Evolutionary conservation across 2,888 invertebrate genomes (phyloP), one percentile per base, ranked within the genome.

Genomic region (Drosophila buzzatii): DNA sequence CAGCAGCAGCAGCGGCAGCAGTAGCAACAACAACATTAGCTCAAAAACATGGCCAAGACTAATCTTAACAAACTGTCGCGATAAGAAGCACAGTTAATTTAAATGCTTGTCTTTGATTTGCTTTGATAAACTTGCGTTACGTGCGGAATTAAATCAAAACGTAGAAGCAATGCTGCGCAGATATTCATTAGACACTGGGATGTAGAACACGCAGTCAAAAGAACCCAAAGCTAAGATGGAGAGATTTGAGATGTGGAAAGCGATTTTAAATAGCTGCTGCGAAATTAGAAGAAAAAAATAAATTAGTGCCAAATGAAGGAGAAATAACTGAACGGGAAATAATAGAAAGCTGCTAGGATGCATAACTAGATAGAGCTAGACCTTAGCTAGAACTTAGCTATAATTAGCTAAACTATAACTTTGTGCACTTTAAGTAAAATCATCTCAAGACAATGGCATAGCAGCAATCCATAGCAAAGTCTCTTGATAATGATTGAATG

Each of bases 71-170:
- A 67, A 56, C 77, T 77, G 81, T 78, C 78, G 12, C 10, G 78
- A 78, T 78, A 78, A 81, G 81, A 41, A 18, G 27, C 39, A 49
- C 47, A 65, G 73, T 71, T 76, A 65, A 80, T 65, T 71, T 39
- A 51, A 68, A 59, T 72, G 73, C 77, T 73, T 78, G 59, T 60
- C 68, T 60, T 62, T 57, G 67, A 71, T 58, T 42, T 66, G 18
- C 31, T 33, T 55, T 67, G 76, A 76, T 79, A 47, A 67, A 60
- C 45, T 72, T 56, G 58, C 60, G 37, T 66, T 60, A 77, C 51
- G 53, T 52, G 68, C 49, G 20, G 39, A 20, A 20, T 39, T 14
- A 1, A 39, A 41, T 16, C 33, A 51, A 51, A 51, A 51, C 51
- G 33, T 6, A 51, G 33, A 51, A 35, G 51, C 33, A 35, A 20